These are phyloP conservation scores for Carassius carassius DNA, from an alignment of 2,113 vertebrate species.

Conservation along the genomic window DNA sequence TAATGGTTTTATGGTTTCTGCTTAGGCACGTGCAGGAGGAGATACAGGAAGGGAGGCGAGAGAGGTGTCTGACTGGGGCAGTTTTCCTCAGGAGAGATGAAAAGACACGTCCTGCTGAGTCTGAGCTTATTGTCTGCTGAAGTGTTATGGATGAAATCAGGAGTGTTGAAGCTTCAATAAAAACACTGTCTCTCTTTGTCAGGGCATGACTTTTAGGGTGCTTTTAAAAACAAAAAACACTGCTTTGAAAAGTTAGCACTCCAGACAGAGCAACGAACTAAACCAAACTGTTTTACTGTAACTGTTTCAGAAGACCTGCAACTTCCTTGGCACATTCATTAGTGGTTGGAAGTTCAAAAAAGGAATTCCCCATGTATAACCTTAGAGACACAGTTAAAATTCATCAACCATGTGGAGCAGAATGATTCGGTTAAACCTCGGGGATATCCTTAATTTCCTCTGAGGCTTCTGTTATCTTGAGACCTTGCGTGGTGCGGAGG, in stretches of 20 bases:
- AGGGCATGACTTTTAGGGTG: background rate
- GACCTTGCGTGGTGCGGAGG: slow-evolving; percentile 23
- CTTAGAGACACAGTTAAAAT: slow-evolving; percentile 12
- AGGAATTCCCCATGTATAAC: background rate
- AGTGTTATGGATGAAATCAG: slow-evolving; percentile 33
- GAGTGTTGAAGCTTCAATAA: slow-evolving; percentile 50
- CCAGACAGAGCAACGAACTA: background rate
- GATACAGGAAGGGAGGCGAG: slow-evolving; percentile 50
- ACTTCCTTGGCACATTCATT: background rate
- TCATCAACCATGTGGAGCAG: background rate
- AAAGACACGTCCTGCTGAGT: slow-evolving; percentile 61
- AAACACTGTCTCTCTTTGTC: slow-evolving; percentile 12
- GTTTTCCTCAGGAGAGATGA: slow-evolving; percentile 51
- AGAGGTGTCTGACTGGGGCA: slow-evolving; percentile 49
- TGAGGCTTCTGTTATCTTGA: slow-evolving; percentile 41
- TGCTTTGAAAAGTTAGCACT: background rate
- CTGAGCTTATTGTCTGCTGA: slow-evolving; percentile 31
- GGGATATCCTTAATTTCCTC: slow-evolving; percentile 29
- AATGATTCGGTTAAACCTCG: slow-evolving; percentile 3
- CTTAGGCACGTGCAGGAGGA: slow-evolving; percentile 56
- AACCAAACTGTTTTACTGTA: background rate
- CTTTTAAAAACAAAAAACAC: background rate
- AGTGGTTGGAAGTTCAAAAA: background rate
- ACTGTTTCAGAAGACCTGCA: background rate
- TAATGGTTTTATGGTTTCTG: slow-evolving; percentile 67